Percentiles rank a stretch among this genome's conserved stretches.
Conservation (phyloP, 2,888 invertebrate species). For the Drosophila silvestris region DNA sequence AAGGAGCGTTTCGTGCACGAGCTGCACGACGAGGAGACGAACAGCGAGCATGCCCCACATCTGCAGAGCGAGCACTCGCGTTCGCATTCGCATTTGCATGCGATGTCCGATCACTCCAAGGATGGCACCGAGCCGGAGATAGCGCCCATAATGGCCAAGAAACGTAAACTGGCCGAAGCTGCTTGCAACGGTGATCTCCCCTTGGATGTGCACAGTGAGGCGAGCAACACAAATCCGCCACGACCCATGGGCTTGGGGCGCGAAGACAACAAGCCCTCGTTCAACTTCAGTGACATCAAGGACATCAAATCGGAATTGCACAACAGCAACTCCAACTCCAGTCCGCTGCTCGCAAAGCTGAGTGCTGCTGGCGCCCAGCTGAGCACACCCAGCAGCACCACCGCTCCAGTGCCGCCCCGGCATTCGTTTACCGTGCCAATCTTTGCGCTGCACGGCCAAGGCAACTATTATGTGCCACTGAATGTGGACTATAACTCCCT, state of each 20-base stretch:
- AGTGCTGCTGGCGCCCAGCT: constrained; percentile 65
- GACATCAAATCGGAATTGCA: constrained; percentile 83
- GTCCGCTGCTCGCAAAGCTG: constrained; percentile 62
- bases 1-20: constrained; percentile 92
- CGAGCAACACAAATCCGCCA: constrained; percentile 45
- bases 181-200: constrained; percentile 53
- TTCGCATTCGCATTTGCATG: constrained; percentile 81
- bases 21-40: constrained; percentile 84
- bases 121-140: constrained; percentile 84
- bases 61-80: constrained; percentile 83
- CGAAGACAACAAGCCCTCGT: constrained; percentile 80
- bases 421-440: constrained; percentile 90
- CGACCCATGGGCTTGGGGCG: constrained; percentile 45
- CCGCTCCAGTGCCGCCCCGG: constrained; percentile 65
- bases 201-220: constrained; percentile 52
- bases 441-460: constrained; percentile 95
- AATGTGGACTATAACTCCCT: constrained; percentile 91
- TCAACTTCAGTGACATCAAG: constrained; percentile 75
- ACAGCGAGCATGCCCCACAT: constrained; percentile 84
- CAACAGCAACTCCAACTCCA: constrained; percentile 69
- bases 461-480: constrained; percentile 94
- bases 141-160: constrained; percentile 83
- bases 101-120: constrained; percentile 83
- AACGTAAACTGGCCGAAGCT: constrained; percentile 82
- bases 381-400: constrained; percentile 73